Evolutionary conservation across 2,797 vertebrate genomes (phyloP), one percentile per base, ranked within the genome.

Genomic region (Aplochiton taeniatus): DNA sequence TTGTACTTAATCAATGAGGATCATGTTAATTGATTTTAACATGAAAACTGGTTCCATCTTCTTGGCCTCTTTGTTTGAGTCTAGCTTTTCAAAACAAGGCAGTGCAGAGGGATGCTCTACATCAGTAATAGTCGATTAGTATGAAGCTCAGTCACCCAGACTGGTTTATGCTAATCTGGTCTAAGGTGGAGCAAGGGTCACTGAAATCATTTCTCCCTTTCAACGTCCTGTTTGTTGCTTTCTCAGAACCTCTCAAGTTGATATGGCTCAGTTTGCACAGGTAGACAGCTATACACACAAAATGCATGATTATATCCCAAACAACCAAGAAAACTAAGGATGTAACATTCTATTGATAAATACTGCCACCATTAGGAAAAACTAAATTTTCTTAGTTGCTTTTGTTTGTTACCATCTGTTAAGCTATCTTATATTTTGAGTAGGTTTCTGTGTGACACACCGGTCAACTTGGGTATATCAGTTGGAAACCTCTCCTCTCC

Each of bases 81-180:
- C 53, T 19, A 58, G 42, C 20, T 11, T 41, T 69, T 50, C 46
- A 13, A 58, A 63, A 72, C n/a, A 55, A 31, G 31, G 31, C 43
- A 50, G 42, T 11, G 19, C 57, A 60, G 56, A 47, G 3, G 41
- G 42, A 72, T 46, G 46, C 52, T 63, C 66, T 49, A 67, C 43
- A 52, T 63, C 49, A 73, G 63, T 75, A 66, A 68, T 59, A 59
- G 61, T 31, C 43, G 46, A 19, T 62, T 47, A 63, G 56, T 65
- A 54, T 76, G 59, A 61, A 58, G 52, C 6, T 70, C 49, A 57
- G 53, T 62, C 74, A 63, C 58, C 13, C 65, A 44, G 12, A 69
- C 52, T 48, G 58, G 62, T 71, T 85, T 68, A 70, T 75, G 65
- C 48, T 73, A 63, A 87, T 79, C 68, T 61, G 66, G 53, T 74